These are phyloP conservation scores for Monomorium pharaonis DNA, from an alignment of 1,140 invertebrate genomes.

Conservation along the genomic window DNA sequence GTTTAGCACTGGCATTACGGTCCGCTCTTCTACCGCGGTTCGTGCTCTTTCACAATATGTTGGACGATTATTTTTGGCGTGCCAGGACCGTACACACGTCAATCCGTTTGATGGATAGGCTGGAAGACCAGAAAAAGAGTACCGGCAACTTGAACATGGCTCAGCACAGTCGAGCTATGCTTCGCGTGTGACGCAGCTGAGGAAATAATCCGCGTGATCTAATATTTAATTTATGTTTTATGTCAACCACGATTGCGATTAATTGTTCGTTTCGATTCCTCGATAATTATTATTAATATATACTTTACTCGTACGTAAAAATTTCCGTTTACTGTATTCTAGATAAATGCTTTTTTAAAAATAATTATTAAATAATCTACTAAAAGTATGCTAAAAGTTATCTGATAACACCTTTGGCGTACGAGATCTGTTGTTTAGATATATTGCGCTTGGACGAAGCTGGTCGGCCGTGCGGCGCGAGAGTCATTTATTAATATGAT, in stretches of 20 bases:
- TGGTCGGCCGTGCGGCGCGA: too few relatives aligned
- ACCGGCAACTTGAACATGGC: background rate
- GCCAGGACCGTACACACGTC: conserved; percentile 49
- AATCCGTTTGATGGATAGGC: conserved; percentile 65
- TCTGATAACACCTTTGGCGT: background rate
- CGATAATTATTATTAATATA: background rate
- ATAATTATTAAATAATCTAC: background rate
- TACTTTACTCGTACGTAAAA: background rate
- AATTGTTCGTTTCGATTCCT: background rate
- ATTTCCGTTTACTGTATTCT: background rate
- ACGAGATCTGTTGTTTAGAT: background rate
- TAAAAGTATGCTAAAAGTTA: background rate
- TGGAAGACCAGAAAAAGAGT: conserved; percentile 51
- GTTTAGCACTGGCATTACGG: background rate
- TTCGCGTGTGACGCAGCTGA: conserved; percentile 11
- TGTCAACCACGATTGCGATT: background rate
- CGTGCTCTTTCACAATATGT: conserved; percentile 60
- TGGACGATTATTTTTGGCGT: conserved; percentile 55
- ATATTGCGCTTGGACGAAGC: background rate
- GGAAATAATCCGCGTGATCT: conserved; percentile 21
- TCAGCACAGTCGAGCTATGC: background rate
- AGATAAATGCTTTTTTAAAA: background rate
- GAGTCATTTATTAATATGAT: conserved; percentile 30
- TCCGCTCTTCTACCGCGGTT: conserved; percentile 3
- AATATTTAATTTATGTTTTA: conserved; percentile 11